Conservation (phyloP, 2,888 invertebrate species). For the Nomada flava region DNA sequence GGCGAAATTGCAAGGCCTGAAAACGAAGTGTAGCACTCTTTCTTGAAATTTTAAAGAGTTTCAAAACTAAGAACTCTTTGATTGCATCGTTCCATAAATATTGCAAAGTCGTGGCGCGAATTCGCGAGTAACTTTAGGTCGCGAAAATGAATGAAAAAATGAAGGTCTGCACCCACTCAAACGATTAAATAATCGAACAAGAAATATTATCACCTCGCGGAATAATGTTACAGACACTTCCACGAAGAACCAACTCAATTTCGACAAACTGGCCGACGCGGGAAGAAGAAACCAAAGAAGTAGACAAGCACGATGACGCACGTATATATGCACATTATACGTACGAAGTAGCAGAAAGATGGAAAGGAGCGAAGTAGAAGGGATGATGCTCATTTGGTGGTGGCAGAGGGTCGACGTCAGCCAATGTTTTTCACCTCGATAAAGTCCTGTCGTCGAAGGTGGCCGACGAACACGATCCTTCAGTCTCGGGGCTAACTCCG, state of each 20-base stretch:
- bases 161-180: too few relatives aligned
- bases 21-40: too few relatives aligned
- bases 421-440: constrained; percentile 77
- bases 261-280: background rate
- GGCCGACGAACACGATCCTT: constrained; percentile 82
- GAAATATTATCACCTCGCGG: too few relatives aligned
- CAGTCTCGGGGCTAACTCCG: constrained; percentile 80
- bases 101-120: too few relatives aligned
- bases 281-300: background rate
- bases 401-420: constrained; percentile 69
- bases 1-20: background rate
- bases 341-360: constrained; percentile 5
- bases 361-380: background rate
- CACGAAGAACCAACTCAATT: background rate
- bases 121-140: too few relatives aligned
- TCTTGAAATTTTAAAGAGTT: too few relatives aligned
- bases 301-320: constrained; percentile 31
- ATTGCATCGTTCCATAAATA: too few relatives aligned
- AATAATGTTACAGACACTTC: too few relatives aligned
- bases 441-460: constrained; percentile 78
- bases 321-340: background rate
- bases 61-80: too few relatives aligned
- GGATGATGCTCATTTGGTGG: constrained; percentile 42
- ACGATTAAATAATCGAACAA: too few relatives aligned
- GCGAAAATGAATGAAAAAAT: too few relatives aligned